These are phyloP conservation scores for Myiozetetes cayanensis DNA, from an alignment of 2,113 vertebrate genomes.

Conservation along the genomic window DNA sequence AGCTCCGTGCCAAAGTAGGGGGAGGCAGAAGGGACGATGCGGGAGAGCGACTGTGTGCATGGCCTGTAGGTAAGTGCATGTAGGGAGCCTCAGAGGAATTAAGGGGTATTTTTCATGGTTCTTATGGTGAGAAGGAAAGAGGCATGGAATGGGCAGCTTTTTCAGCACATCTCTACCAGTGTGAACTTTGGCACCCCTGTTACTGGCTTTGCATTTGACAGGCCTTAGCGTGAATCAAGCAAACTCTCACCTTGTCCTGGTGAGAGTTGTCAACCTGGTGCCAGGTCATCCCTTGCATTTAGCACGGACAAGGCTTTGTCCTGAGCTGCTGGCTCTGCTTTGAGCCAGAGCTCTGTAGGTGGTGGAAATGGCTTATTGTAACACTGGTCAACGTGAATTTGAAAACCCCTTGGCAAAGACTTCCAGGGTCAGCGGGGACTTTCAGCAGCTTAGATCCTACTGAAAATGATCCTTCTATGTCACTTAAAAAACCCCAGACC, in stretches of 20 bases:
- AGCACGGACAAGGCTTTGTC: neutral
- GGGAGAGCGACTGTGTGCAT: accelerated
- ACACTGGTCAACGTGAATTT: neutral
- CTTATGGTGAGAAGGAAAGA: neutral
- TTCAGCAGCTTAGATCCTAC: neutral
- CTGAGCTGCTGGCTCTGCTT: neutral
- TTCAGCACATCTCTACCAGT: neutral
- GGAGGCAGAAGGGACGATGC: neutral
- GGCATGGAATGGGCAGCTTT: neutral
- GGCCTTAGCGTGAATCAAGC: accelerated
- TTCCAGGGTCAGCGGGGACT: neutral
- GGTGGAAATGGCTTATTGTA: neutral
- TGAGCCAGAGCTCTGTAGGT: neutral
- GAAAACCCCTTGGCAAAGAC: neutral
- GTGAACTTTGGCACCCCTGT: neutral
- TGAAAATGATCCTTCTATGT: neutral
- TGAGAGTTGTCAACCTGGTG: too few species aligned
- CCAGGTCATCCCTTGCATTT: neutral
- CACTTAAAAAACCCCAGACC: neutral
- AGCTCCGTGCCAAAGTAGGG: neutral
- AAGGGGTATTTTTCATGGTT: neutral
- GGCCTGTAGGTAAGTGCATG: neutral
- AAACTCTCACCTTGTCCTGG: neutral
- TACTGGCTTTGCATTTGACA: neutral
- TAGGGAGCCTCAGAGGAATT: neutral